Evolutionary conservation across 2,113 vertebrate species (phyloP), one percentile per base, ranked within the genome.

Genomic region (Egretta garzetta): DNA sequence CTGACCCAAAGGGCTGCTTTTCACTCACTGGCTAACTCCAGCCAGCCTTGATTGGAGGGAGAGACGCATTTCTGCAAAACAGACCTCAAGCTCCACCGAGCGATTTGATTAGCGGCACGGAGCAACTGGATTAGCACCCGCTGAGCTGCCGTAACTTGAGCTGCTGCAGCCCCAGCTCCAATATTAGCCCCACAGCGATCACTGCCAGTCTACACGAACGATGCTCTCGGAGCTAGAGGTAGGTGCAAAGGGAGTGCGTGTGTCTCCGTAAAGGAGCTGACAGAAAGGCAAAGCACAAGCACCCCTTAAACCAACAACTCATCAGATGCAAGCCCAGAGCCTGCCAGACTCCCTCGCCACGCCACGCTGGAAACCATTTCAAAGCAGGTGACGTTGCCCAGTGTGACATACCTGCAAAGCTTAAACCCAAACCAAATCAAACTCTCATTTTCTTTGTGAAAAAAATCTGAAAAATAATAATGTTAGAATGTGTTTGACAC

Each of bases 171-270:
- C 79, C 28, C 41, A 70, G 63, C 64, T 84, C 83, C 4, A 2
- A 6, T 26, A 75, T 59, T 81, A 63, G 60, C 22, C 64, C n/a
- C 68, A 50, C 12, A n/a, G 37, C 37, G 10, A 53, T 50, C 5
- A 2, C 12, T 0, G 0, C 1, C 77, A 83, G 5, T 9, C 45
- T 30, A 35, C 23, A 6, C 1, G 12, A 17, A 3, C 26, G 27
- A 3, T 6, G 13, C 33, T 20, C 79, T 33, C 4, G 0, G 62
- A 90, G 41, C 33, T 93, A 75, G 67, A 90, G 35, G 49, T 15
- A 58, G 79, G 21, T 8, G 21, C 35, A 75, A 85, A 83, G 27
- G 24, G 30, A 80, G 13, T 2, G 19, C 15, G 27, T 6, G 22
- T 1, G 1, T 12, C 39, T 41, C 39, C 39, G 12, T 10, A 64